Base-by-base conservation (phyloP, 2,888 invertebrate species). In the Agrochola circellaris region DNA sequence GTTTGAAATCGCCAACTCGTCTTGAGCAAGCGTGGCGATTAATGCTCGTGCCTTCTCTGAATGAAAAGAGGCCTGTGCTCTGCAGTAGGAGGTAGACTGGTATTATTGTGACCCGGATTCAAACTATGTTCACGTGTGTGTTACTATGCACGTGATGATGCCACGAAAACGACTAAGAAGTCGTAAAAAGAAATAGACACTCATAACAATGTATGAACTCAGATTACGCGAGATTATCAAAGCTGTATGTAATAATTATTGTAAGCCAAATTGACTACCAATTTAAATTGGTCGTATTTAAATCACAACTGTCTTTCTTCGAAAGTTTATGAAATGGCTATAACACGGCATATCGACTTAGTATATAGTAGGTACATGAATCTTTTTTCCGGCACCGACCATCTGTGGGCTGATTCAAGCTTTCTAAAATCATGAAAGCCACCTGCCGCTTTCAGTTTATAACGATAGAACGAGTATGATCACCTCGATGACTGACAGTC, bases 401-500 rank as follows among this genome's bases (percentile, higher is more conserved):
- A 65, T 54, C 54, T 38, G 30, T 56, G 13, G 11, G 11, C 4
- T n/a, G 20, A 38, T 56, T 23, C 11, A 3, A 26, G 9, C 20
- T 66, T 51, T 75, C 26, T 23, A 74, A 81, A 66, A 68, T 62
- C 34, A 15, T 62, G 1, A 81, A 72, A 69, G 66, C 61, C 69
- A 75, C 68, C 85, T 72, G 68, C 67, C 71, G 68, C n/a, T 58
- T 38, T 51, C 61, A 61, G 68, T 75, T 81, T 34, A 45, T 75
- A 75, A 85, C 81, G 75, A 81, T 58, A 65, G 51, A 81, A 85
- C 66, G 69, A 81, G 75, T 74, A 62, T 84, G 75, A 73, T 85
- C 82, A 69, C 81, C 45, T 30, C 42, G 34, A 42, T 73, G 82
- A 85, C 45, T 85, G 82, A 83, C 82, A 83, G 72, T 69, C 69